These are phyloP conservation scores for Holacanthus passer DNA, from an alignment of 2,113 vertebrate species.

Conservation along the genomic window DNA sequence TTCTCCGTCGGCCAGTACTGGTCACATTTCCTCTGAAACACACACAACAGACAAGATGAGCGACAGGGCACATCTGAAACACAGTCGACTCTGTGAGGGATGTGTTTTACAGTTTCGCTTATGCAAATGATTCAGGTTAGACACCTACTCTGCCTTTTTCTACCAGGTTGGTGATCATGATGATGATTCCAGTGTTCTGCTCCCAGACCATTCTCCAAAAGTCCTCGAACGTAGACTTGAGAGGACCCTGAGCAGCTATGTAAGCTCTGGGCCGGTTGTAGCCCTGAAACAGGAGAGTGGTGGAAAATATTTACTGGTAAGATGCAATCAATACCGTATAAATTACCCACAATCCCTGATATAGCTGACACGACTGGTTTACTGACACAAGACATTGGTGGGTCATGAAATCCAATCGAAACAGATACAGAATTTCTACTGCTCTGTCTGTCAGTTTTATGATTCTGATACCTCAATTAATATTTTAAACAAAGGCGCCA, in stretches of 20 bases:
- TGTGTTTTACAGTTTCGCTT: neutral
- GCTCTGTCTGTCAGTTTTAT: neutral
- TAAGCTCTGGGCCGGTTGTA: constrained; percentile 98
- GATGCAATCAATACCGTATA: constrained; percentile 41
- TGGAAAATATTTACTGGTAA: constrained; percentile 1
- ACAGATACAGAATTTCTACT: neutral
- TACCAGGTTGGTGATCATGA: constrained; percentile 99
- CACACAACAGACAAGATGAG: constrained; percentile 1
- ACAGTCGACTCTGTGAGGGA: neutral
- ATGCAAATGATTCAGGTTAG: neutral
- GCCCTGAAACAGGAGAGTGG: constrained; percentile 85
- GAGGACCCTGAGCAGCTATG: constrained; percentile 97
- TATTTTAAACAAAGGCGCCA: constrained; percentile 25
- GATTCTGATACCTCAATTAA: constrained; percentile 9
- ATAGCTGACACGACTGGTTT: constrained; percentile 19
- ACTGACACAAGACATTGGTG: constrained; percentile 15
- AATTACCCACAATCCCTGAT: constrained; percentile 15
- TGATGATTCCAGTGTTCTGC: constrained; percentile 95
- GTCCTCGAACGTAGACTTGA: constrained; percentile 99
- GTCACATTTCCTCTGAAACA: constrained; percentile 95
- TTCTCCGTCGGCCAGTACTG: constrained; percentile 98
- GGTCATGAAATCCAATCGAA: constrained; percentile 34
- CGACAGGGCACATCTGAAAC: neutral
- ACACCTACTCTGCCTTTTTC: constrained; percentile 98
- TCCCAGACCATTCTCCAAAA: constrained; percentile 99